Evolutionary conservation across 1,140 invertebrate genomes (phyloP).

Genomic region (Drosophila carrolli): DNA sequence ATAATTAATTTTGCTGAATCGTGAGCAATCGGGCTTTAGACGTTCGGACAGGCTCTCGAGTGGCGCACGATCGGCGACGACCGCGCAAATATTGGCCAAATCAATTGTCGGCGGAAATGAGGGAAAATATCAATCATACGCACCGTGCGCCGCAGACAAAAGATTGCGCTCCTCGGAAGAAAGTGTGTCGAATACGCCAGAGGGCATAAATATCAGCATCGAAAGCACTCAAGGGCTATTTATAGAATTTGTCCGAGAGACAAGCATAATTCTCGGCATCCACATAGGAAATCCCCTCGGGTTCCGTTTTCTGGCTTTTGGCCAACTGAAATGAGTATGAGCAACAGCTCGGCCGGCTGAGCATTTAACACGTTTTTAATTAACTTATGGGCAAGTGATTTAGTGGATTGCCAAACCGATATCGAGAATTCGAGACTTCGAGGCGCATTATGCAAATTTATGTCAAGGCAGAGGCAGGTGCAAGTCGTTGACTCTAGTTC

Average conservation of each 20-base stretch:
- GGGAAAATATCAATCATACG: slow-evolving; percentile 72
- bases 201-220: slow-evolving; percentile 13
- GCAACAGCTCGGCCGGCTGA: neutral
- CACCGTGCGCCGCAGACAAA: slow-evolving; percentile 31
- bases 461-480: slow-evolving; percentile 59
- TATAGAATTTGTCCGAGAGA: slow-evolving; percentile 17
- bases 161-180: slow-evolving; percentile 38
- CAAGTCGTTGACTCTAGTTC: slow-evolving; percentile 54
- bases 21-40: slow-evolving; percentile 22
- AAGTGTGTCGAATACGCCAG: slow-evolving; percentile 38
- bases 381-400: slow-evolving; percentile 51
- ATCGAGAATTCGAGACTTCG: slow-evolving; percentile 22
- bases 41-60: slow-evolving; percentile 32
- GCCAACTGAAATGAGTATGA: slow-evolving; percentile 29
- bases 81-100: slow-evolving; percentile 39
- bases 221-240: slow-evolving; percentile 34
- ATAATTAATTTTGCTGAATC: slow-evolving; percentile 50
- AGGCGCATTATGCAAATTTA: slow-evolving; percentile 61
- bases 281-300: slow-evolving; percentile 41
- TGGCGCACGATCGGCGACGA: slow-evolving; percentile 27
- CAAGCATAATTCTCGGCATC: slow-evolving; percentile 28
- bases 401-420: slow-evolving; percentile 36
- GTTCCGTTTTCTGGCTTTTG: slow-evolving; percentile 20
- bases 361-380: slow-evolving; percentile 56
- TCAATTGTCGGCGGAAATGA: slow-evolving; percentile 55